Base-by-base conservation (phyloP, 1,140 invertebrate species). In the Pseudachorutes palmiensis region DNA sequence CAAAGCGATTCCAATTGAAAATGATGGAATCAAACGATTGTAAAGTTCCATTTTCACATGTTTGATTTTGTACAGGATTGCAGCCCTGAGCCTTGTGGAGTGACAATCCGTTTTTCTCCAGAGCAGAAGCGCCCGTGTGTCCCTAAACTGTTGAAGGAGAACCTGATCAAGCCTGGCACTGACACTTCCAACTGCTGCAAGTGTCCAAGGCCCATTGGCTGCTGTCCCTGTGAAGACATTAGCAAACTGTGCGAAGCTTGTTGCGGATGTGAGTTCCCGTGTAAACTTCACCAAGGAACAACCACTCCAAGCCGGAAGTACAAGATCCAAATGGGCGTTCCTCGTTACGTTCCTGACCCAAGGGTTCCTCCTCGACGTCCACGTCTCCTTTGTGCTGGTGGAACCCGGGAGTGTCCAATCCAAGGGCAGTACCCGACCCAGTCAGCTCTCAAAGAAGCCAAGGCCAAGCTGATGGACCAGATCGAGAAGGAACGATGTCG, bases 211-310 rank as follows among this genome's bases (percentile, higher is more conserved):
- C n/a, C 48, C 1, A 60, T 74, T 55, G 61, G 62, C 2, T 73
- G 72, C 32, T 73, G 72, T 66, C 72, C 72, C 24, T 74, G 72
- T 64, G 64, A 67, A 19, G 65, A 67, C 36, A 31, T 29, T 16
- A 57, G 31, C 41, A 61, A 29, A 63, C 3, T 70, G 0, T 74
- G 72, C 32, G 70, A 66, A 16, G 72, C 69, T 49, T 73, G 72
- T 48, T 73, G 72, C 48, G 68, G 66, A 2, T 71, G 70, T 58
- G 72, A 74, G 57, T 70, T 63, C 48, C 70, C 70, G 19, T 74
- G 72, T 31, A 71, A 71, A 61, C 29, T 74, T 1, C 70, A 74
- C 33, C 64, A 67, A 64, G 72, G 70, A 9, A 62, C 72, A 1
- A 66, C 70, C 1, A 71, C 66, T 14, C 72, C 72, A 22, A 70